Evolutionary conservation across 2,797 vertebrate species (phyloP), one percentile per base, ranked within the genome.

Genomic region (Vespertilio murinus): DNA sequence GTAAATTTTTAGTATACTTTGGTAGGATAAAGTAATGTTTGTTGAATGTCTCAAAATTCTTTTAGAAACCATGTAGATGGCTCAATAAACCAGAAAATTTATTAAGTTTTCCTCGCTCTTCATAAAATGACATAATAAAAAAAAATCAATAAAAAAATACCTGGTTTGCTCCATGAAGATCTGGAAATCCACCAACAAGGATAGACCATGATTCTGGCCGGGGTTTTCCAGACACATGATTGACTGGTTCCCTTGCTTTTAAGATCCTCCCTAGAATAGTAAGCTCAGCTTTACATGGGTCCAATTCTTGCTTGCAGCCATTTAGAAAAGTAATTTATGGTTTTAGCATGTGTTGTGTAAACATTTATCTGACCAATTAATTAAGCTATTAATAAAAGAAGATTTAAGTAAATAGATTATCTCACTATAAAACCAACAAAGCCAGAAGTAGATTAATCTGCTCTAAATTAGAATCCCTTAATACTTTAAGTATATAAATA

Each of bases 161-260:
- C 98, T 98, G 97, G 88, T 97, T 97, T 85, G 89, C 87, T 80
- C 82, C 87, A 88, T 98, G 97, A 25, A 3, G 93, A 67, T 96
- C 95, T 61, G 98, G 98, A 92, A 99, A 97, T 38, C 98, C 99
- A 9, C 98, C 99, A 38, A 98, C 69, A 95, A 99, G 99, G 79
- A 99, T 0, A 49, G 97, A 97, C 64, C 98, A 98, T 5, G 98
- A 98, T 97, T 97, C 97, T 94, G 97, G 84, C 59, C 95, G 88
- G 28, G 97, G 80, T 94, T 96, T 97, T 73, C 30, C 38, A 70
- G 98, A 94, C 97, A 97, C 96, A 71, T 97, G 97, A 97, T 97
- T 98, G 92, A 97, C 97, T 38, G 96, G 82, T 40, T 71, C 20
- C 8, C 97, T 98, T 97, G 93, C 97, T 96, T 98, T 96, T 91